phyloP scores from a whole-genome alignment of 2,888 invertebrate genomes.

The Sphaerophoria rueppellii region DNA sequence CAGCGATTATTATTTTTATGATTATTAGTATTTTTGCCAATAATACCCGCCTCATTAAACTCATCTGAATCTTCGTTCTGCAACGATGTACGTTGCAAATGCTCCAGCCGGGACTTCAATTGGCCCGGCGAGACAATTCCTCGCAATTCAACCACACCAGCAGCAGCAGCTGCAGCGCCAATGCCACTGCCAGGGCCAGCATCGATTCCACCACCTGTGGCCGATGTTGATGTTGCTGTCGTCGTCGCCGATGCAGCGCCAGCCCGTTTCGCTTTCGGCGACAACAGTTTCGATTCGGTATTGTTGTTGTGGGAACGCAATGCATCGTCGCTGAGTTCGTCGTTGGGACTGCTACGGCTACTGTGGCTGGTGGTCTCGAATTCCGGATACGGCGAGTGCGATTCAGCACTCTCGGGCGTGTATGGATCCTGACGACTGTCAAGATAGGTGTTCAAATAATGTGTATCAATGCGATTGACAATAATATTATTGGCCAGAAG shows the following conservation, averaged over 20 bases:
- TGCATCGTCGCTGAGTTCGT: conserved; percentile 77
- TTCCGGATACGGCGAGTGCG: conserved; percentile 87
- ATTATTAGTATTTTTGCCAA: conserved; percentile 73
- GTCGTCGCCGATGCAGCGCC: conserved; percentile 20
- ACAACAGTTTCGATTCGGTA: conserved; percentile 59
- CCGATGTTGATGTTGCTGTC: conserved; percentile 40
- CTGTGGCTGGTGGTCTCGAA: conserved; percentile 76
- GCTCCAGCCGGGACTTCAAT: conserved; percentile 85
- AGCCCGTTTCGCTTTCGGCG: conserved; percentile 56
- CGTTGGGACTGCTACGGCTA: conserved; percentile 76
- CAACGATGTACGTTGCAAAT: conserved; percentile 77
- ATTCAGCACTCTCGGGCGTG: conserved; percentile 92
- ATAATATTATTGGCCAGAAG: conserved; percentile 82
- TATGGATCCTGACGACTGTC: conserved; percentile 85
- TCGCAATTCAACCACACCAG: conserved; percentile 71
- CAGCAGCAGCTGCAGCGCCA: conserved; percentile 64
- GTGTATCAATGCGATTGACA: conserved; percentile 84
- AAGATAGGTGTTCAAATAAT: conserved; percentile 81
- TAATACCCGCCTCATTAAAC: conserved; percentile 77
- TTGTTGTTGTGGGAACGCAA: conserved; percentile 57
- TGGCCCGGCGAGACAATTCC: conserved; percentile 86
- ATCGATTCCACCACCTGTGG: too few relatives aligned
- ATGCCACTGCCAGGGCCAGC: too few relatives aligned
- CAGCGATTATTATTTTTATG: conserved; percentile 73
- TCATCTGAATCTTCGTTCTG: conserved; percentile 75